Conservation (phyloP, 2,113 vertebrate genomes). For the Rynchops niger region DNA sequence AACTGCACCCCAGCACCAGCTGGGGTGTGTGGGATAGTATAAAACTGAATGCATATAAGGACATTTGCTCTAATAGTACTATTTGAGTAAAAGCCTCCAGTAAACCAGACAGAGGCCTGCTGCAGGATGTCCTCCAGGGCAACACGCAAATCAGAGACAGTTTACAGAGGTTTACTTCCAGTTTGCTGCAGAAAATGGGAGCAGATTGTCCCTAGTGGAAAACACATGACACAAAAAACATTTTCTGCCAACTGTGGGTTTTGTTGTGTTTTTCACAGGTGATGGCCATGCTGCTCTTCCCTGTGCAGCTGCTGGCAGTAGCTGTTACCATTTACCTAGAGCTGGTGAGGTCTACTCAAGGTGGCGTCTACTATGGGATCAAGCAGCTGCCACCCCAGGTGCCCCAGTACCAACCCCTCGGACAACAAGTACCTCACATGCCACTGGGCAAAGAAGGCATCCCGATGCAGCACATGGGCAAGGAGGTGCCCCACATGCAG, state of each 20-base stretch:
- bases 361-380: slow-evolving; percentile 89
- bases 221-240: accelerated
- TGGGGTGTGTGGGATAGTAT: accelerated
- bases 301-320: slow-evolving; percentile 70
- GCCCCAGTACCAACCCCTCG: slow-evolving; percentile 82
- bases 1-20: neutral
- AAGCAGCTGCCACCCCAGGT: slow-evolving; percentile 85
- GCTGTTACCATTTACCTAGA: slow-evolving; percentile 73
- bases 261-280: slow-evolving; percentile 51
- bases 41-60: neutral
- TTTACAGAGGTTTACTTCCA: neutral
- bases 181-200: neutral
- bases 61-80: neutral
- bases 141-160: neutral
- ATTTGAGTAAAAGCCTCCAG: neutral
- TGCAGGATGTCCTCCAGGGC: neutral
- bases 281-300: slow-evolving; percentile 70
- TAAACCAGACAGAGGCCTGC: neutral
- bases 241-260: neutral
- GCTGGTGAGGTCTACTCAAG: slow-evolving; percentile 72
- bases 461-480: slow-evolving; percentile 83
- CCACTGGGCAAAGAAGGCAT: slow-evolving; percentile 85
- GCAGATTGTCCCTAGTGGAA: neutral
- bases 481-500: slow-evolving; percentile 88
- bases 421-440: slow-evolving; percentile 90